These are phyloP conservation scores for Bathynomus jamesi DNA, from an alignment of 1,140 invertebrate genomes.

Conservation along the genomic window DNA sequence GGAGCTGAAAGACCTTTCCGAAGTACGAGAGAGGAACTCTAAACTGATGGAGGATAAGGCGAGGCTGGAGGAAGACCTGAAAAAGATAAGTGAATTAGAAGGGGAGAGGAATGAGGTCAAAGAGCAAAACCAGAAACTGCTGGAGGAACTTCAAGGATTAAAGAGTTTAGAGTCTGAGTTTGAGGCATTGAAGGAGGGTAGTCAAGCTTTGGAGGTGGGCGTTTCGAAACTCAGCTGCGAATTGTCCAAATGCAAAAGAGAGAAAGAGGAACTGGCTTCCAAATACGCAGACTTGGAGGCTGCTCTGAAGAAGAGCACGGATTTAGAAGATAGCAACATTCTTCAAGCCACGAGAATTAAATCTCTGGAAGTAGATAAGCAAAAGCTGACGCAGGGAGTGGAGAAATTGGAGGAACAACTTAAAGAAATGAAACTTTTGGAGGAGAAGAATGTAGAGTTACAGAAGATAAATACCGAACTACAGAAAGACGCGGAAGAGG, in stretches of 20 bases:
- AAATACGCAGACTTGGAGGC: neutral
- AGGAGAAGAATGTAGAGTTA: conserved; percentile 1
- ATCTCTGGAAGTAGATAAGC: neutral
- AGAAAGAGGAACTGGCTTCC: neutral
- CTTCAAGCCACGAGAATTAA: neutral
- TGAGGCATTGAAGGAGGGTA: neutral
- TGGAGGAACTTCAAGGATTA: neutral
- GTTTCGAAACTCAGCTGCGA: neutral
- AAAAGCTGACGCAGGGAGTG: neutral
- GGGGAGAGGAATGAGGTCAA: neutral
- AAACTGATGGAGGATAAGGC: neutral
- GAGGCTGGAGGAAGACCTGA: neutral
- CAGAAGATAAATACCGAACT: too few relatives aligned
- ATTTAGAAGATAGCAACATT: neutral
- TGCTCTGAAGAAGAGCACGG: neutral
- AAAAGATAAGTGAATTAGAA: neutral
- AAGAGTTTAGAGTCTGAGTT: neutral
- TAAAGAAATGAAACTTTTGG: conserved; percentile 1
- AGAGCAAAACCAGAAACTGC: neutral
- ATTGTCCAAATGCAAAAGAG: neutral
- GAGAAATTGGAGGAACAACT: neutral
- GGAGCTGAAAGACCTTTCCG: neutral
- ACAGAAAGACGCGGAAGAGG: too few relatives aligned
- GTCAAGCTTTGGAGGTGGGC: neutral
- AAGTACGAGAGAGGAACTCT: neutral